Percentiles rank a stretch among this genome's conserved stretches.
Conservation (phyloP, 2,888 invertebrate species). For the Eutolmus rufibarbis region DNA sequence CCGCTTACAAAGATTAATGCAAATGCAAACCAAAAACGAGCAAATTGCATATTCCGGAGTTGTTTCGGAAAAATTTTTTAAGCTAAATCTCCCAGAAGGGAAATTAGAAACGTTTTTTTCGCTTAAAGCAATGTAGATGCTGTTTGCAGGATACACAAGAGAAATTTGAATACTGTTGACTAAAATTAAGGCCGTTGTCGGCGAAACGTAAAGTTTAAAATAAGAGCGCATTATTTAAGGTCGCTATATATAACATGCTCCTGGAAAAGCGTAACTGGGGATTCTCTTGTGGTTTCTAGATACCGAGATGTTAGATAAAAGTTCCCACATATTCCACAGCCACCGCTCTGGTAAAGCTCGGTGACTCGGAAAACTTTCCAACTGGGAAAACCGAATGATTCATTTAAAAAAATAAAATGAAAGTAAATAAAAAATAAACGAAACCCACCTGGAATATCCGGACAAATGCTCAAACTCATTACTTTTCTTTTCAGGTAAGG, state of each 20-base stretch:
- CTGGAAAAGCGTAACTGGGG: background rate
- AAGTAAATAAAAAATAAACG: background rate
- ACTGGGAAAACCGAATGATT: background rate
- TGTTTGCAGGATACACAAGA: background rate
- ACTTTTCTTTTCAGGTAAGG: conserved; percentile 62
- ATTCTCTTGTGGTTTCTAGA: background rate
- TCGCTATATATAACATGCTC: background rate
- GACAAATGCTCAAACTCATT: background rate
- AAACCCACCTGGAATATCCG: background rate
- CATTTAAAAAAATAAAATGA: background rate
- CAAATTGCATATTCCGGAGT: background rate
- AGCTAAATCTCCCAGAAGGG: background rate
- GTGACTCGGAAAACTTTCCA: background rate
- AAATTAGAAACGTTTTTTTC: background rate
- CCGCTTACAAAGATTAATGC: background rate
- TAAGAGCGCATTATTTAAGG: background rate
- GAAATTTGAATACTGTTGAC: background rate
- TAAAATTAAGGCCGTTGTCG: background rate
- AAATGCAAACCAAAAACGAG: background rate
- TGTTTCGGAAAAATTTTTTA: background rate
- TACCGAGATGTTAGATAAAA: background rate
- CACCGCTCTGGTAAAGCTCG: background rate
- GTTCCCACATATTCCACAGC: background rate
- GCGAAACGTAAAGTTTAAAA: background rate
- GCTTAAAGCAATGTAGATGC: background rate